Percentiles rank a stretch among this genome's conserved stretches.
These are phyloP conservation scores for Protodeltote pygarga DNA, from an alignment of 2,888 invertebrate species.

Conservation along the genomic window DNA sequence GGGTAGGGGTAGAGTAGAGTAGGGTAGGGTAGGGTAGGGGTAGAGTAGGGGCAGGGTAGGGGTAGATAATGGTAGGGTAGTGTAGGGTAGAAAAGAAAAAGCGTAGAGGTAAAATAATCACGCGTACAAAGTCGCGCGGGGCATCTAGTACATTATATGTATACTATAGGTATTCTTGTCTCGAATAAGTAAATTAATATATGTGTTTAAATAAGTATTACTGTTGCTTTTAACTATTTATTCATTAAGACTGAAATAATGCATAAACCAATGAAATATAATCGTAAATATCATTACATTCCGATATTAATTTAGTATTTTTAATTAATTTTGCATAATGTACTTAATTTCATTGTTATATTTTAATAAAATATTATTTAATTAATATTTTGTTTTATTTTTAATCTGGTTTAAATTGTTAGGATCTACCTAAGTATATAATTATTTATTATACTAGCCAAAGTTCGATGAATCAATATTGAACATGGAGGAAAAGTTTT, in stretches of 20 bases:
- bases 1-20: too few species aligned
- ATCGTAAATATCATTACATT: constrained; percentile 55
- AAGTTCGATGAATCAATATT: too few species aligned
- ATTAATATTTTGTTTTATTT: constrained; percentile 15
- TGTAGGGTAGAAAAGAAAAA: too few species aligned
- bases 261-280: constrained; percentile 42
- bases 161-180: background rate
- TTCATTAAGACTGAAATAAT: constrained; percentile 64
- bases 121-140: too few species aligned
- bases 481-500: too few species aligned
- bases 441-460: too few species aligned
- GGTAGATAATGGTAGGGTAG: too few species aligned
- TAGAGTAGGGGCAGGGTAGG: too few species aligned
- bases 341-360: constrained; percentile 50
- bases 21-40: too few species aligned
- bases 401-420: background rate
- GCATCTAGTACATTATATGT: too few species aligned
- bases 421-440: too few species aligned
- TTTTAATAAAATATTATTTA: constrained; percentile 42
- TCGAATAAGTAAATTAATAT: constrained; percentile 19
- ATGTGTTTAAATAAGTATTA: constrained; percentile 6
- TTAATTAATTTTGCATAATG: constrained; percentile 40
- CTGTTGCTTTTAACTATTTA: constrained; percentile 30
- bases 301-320: constrained; percentile 54
- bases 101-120: too few species aligned